A percentile compares a stretch with the other conserved stretches of the same genome.
Evolutionary conservation across 2,797 vertebrate species (phyloP).

Genomic region (Tarsius wallacei): DNA sequence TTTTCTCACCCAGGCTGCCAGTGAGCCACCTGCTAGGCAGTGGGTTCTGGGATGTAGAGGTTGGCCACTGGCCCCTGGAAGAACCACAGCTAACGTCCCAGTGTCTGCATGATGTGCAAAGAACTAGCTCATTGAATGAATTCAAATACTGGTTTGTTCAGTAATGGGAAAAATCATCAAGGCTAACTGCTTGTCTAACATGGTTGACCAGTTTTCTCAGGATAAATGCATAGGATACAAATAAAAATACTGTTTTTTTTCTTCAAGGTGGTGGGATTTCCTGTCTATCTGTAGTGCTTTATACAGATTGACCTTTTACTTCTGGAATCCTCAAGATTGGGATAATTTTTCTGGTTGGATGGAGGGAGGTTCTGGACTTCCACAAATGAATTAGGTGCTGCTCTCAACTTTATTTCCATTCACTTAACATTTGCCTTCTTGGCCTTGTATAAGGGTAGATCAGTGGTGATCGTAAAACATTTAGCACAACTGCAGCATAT

Average conservation of each 20-base stretch:
- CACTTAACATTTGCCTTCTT: constrained; percentile 62
- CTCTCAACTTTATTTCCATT: constrained; percentile 63
- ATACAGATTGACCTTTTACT: background rate
- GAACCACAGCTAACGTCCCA: background rate
- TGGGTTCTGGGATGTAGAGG: constrained; percentile 9
- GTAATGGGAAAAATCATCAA: constrained; percentile 66
- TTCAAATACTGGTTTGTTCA: constrained; percentile 62
- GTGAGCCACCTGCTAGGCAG: background rate
- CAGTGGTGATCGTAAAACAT: constrained; percentile 61
- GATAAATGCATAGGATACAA: constrained; percentile 7
- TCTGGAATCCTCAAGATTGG: constrained; percentile 36
- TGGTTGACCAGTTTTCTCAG: constrained; percentile 53
- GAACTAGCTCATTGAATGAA: constrained; percentile 42
- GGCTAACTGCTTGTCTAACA: constrained; percentile 14
- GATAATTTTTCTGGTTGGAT: constrained; percentile 55
- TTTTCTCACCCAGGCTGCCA: background rate
- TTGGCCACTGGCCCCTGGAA: background rate
- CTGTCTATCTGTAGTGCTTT: constrained; percentile 45
- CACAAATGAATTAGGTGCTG: background rate
- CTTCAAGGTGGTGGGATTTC: constrained; percentile 33
- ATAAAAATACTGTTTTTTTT: constrained; percentile 18
- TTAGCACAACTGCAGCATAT: constrained; percentile 71
- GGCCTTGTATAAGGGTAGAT: constrained; percentile 25
- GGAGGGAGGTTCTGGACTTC: constrained; percentile 18
- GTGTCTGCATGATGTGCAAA: background rate